Percentiles rank a stretch among this genome's conserved stretches.
Conservation (phyloP, 2,888 invertebrate genomes). For the Brenthis hecate region DNA sequence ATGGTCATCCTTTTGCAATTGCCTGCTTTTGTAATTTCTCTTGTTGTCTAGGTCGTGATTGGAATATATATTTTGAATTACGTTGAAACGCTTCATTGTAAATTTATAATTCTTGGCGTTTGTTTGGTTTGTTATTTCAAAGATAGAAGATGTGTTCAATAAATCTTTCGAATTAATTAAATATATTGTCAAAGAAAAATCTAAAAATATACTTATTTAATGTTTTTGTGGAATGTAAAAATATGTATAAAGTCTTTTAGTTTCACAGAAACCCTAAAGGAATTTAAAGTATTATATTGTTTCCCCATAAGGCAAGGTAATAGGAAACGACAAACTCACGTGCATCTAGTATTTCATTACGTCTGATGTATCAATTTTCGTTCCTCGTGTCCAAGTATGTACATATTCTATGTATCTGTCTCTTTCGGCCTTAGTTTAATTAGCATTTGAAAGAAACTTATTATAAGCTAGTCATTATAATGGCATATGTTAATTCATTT, state of each 20-base stretch:
- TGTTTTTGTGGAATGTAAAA: no score
- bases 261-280: slow-evolving; percentile 32
- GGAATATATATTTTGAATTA: slow-evolving; percentile 32
- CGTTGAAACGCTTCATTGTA: background rate
- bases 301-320: slow-evolving; percentile 54
- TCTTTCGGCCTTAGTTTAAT: slow-evolving; percentile 17
- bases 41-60: slow-evolving; percentile 34
- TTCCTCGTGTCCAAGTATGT: slow-evolving; percentile 26
- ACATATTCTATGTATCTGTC: slow-evolving; percentile 5
- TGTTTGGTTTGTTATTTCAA: background rate
- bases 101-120: background rate
- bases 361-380: slow-evolving; percentile 40
- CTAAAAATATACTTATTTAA: background rate
- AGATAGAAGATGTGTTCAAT: no score
- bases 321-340: slow-evolving; percentile 42
- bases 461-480: slow-evolving; percentile 15
- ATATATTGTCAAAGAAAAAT: background rate
- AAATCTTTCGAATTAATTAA: no score
- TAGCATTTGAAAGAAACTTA: slow-evolving; percentile 25
- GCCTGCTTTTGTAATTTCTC: slow-evolving; percentile 34
- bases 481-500: slow-evolving; percentile 22
- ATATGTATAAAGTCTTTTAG: background rate
- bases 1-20: slow-evolving; percentile 48
- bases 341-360: slow-evolving; percentile 41
- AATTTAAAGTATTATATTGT: slow-evolving; percentile 48